A percentile compares a stretch with the other conserved stretches of the same genome.
Evolutionary conservation across 2,113 vertebrate species (phyloP).

Genomic region (Paramisgurnus dabryanus): DNA sequence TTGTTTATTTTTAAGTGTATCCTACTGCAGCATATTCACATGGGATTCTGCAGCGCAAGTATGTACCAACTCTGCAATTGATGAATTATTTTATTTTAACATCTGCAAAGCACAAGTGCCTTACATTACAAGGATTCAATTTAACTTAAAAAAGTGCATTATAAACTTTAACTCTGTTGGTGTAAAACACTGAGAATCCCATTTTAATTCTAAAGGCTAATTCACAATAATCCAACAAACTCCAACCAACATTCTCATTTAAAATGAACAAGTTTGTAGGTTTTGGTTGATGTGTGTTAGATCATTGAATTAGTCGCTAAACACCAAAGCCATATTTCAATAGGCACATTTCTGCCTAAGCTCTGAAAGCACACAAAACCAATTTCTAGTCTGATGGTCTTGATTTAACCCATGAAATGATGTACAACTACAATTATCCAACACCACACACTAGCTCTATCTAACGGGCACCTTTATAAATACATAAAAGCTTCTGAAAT

Average conservation of each 20-base stretch:
- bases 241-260: too few species aligned
- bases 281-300: too few species aligned
- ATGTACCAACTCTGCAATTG: slow-evolving; percentile 11
- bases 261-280: too few species aligned
- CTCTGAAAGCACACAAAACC: slow-evolving; percentile 22
- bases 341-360: slow-evolving; percentile 54
- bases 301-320: slow-evolving; percentile 3
- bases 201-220: too few species aligned
- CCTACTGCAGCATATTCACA: slow-evolving; percentile 14
- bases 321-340: slow-evolving; percentile 35
- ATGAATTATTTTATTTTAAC: slow-evolving; percentile 12
- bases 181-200: slow-evolving; percentile 11
- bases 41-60: not conserved
- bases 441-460: slow-evolving; percentile 60
- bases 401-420: slow-evolving; percentile 48
- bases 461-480: slow-evolving; percentile 53
- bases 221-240: not conserved
- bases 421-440: slow-evolving; percentile 59
- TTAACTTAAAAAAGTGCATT: slow-evolving; percentile 41
- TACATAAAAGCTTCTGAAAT: slow-evolving; percentile 45
- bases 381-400: slow-evolving; percentile 16
- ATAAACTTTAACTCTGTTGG: slow-evolving; percentile 13
- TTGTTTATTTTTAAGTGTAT: not conserved
- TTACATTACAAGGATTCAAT: slow-evolving; percentile 24
- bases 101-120: slow-evolving; percentile 17